These are phyloP conservation scores for Lates japonicus DNA, from an alignment of 2,797 vertebrate species.

Conservation along the genomic window DNA sequence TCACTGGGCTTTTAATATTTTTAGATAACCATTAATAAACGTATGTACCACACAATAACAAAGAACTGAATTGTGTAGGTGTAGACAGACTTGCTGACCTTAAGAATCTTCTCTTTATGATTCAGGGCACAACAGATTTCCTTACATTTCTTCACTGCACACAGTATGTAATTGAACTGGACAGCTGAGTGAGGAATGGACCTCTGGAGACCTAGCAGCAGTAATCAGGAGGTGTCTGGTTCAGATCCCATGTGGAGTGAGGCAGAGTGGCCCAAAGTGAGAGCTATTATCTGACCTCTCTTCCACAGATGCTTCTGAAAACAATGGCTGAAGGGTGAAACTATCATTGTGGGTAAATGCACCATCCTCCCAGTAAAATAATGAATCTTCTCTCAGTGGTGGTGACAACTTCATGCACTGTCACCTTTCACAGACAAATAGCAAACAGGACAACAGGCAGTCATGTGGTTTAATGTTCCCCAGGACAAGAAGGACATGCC, in stretches of 20 bases:
- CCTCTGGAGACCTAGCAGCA: slow-evolving; percentile 56
- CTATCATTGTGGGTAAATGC: slow-evolving; percentile 46
- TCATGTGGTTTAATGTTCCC: slow-evolving; percentile 49
- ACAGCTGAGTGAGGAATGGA: slow-evolving; percentile 62
- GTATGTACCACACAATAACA: neutral
- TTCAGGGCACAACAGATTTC: slow-evolving; percentile 47
- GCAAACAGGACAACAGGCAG: slow-evolving; percentile 24
- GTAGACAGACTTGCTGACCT: slow-evolving; percentile 15
- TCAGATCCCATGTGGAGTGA: slow-evolving; percentile 62
- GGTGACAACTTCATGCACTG: slow-evolving; percentile 43
- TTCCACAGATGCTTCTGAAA: slow-evolving; percentile 48
- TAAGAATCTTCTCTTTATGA: slow-evolving; percentile 41
- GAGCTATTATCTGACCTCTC: slow-evolving; percentile 60
- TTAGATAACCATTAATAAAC: neutral
- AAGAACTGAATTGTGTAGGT: slow-evolving; percentile 12
- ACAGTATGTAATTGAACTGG: slow-evolving; percentile 55
- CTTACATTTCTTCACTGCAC: slow-evolving; percentile 35
- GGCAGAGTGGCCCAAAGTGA: slow-evolving; percentile 53
- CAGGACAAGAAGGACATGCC: slow-evolving; percentile 36
- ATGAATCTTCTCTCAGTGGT: slow-evolving; percentile 41
- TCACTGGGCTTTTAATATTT: neutral
- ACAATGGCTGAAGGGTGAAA: slow-evolving; percentile 44
- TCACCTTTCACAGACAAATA: slow-evolving; percentile 46
- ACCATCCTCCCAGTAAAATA: slow-evolving; percentile 50
- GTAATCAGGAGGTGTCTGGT: slow-evolving; percentile 72